phyloP scores from a whole-genome alignment of 2,888 invertebrate genomes.

The Unio delphinus region DNA sequence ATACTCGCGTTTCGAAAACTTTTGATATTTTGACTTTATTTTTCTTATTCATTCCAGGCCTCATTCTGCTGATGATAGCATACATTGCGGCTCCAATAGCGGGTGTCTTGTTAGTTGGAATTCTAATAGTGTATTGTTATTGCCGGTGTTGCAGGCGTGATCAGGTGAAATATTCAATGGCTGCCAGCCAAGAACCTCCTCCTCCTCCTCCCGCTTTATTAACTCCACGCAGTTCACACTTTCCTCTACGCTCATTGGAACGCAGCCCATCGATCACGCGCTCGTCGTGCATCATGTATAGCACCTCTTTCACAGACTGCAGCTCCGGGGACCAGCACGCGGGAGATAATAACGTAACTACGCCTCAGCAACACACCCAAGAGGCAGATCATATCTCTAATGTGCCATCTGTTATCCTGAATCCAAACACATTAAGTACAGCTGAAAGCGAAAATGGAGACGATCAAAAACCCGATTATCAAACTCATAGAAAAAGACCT shows the following conservation, averaged over 20 bases:
- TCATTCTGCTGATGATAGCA: conserved; percentile 53
- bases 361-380: conserved; percentile 1
- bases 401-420: neutral
- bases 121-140: conserved; percentile 50
- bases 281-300: conserved; percentile 59
- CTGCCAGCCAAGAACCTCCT: conserved; percentile 41
- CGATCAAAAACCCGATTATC: conserved; percentile 15
- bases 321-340: conserved; percentile 13
- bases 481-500: conserved; percentile 56
- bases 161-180: conserved; percentile 46
- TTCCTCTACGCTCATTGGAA: conserved; percentile 34
- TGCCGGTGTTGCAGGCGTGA: conserved; percentile 33
- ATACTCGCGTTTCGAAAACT: no score
- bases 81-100: conserved; percentile 53
- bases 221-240: conserved; percentile 39
- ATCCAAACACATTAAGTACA: conserved; percentile 1
- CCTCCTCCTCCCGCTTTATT: conserved; percentile 30
- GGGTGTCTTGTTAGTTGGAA: conserved; percentile 40
- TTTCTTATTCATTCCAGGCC: conserved; percentile 43
- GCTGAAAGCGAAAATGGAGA: conserved; percentile 1
- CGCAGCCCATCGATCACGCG: conserved; percentile 38
- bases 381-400: neutral
- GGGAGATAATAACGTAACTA: conserved; percentile 4
- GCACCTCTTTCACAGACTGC: conserved; percentile 42
- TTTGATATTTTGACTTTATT: neutral